A percentile compares a stretch with the other conserved stretches of the same genome.
Evolutionary conservation across 92 coral and sea anemone species (phyloP).

Genomic region (Epizoanthus scotinus): DNA sequence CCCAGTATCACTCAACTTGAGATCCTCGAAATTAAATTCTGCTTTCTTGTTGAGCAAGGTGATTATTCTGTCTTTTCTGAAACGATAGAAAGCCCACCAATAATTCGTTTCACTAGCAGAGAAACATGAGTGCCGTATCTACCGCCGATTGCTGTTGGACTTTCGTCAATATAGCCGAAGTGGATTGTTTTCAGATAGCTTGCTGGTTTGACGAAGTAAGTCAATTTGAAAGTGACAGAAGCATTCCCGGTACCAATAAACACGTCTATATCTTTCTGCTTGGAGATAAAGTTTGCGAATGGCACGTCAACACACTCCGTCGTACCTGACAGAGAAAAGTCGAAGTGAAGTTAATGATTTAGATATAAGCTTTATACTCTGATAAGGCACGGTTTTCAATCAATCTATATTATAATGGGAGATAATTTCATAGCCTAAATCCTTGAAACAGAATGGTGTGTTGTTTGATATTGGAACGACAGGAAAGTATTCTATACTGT

Average conservation of each 20-base stretch:
- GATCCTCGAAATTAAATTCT: slow-evolving; percentile 14
- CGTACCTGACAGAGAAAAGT: background rate
- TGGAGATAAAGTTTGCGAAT: slow-evolving; percentile 3
- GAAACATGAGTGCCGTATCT: background rate
- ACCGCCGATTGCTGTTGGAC: background rate
- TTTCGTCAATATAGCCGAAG: background rate
- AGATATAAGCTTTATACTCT: too few relatives aligned
- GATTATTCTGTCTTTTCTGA: background rate
- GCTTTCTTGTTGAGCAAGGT: background rate
- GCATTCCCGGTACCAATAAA: background rate
- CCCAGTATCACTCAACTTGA: slow-evolving; percentile 13
- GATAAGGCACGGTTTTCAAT: too few relatives aligned
- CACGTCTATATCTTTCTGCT: background rate
- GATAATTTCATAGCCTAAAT: too few relatives aligned
- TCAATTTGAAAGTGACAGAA: slow-evolving; percentile 2
- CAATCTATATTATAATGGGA: too few relatives aligned
- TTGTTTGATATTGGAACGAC: too few relatives aligned
- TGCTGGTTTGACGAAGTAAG: background rate
- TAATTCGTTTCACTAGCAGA: background rate
- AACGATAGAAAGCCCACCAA: background rate
- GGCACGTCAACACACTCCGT: background rate
- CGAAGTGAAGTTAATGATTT: too few relatives aligned
- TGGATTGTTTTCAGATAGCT: background rate
- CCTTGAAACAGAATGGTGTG: too few relatives aligned
- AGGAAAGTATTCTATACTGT: too few relatives aligned